Percentiles rank a stretch among this genome's conserved stretches.
phyloP scores from a whole-genome alignment of 2,888 invertebrate species.

The Athalia cordata region DNA sequence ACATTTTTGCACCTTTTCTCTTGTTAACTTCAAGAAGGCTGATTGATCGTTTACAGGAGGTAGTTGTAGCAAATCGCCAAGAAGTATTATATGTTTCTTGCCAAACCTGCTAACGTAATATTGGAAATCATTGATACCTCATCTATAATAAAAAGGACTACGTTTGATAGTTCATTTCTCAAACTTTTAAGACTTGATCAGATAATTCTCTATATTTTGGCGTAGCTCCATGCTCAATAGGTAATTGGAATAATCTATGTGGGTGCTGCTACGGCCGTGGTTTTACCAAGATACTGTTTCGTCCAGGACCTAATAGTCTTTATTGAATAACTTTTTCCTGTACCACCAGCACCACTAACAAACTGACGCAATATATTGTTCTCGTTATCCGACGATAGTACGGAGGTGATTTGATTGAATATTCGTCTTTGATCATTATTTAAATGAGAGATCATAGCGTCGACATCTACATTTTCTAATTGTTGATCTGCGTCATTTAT shows the following conservation, averaged over 20 bases:
- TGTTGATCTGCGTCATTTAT: slow-evolving; percentile 29
- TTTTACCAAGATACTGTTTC: slow-evolving; percentile 55
- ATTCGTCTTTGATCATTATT: slow-evolving; percentile 54
- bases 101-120: slow-evolving; percentile 58
- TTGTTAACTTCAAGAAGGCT: slow-evolving; percentile 53
- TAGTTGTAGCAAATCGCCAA: slow-evolving; percentile 59
- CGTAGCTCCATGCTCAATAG: slow-evolving; percentile 60
- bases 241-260: slow-evolving; percentile 63
- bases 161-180: slow-evolving; percentile 57
- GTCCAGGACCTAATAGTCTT: slow-evolving; percentile 59
- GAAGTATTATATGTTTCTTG: slow-evolving; percentile 53
- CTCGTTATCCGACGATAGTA: slow-evolving; percentile 29
- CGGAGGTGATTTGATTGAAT: slow-evolving; percentile 48
- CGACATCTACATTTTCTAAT: slow-evolving; percentile 34
- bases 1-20: slow-evolving; percentile 51
- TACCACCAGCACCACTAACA: slow-evolving; percentile 60
- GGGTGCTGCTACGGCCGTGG: slow-evolving; percentile 59
- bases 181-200: slow-evolving; percentile 56
- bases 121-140: slow-evolving; percentile 57
- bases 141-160: slow-evolving; percentile 61
- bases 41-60: slow-evolving; percentile 57
- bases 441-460: slow-evolving; percentile 50
- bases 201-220: slow-evolving; percentile 60
- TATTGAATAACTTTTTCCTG: slow-evolving; percentile 63
- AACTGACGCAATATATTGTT: slow-evolving; percentile 49